Evolutionary conservation across 1,140 invertebrate genomes (phyloP).

Genomic region (Drosophila ogumai): DNA sequence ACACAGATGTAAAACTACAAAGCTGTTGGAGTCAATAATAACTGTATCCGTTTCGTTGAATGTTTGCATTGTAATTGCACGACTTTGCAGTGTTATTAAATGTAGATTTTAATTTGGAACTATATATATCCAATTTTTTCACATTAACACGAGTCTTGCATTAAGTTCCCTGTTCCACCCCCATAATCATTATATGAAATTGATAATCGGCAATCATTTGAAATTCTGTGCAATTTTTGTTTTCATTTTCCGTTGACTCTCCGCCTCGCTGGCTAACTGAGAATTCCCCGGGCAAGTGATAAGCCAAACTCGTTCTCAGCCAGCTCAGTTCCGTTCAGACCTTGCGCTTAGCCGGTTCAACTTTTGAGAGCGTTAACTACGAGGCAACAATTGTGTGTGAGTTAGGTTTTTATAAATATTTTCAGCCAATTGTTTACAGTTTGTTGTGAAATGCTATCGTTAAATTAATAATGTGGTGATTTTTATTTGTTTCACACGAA

Average conservation of each 20-base stretch:
- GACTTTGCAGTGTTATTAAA: slow-evolving; percentile 18
- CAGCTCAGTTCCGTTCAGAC: slow-evolving; percentile 45
- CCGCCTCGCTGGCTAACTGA: background rate
- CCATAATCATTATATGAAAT: slow-evolving; percentile 15
- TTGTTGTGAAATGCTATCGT: slow-evolving; percentile 5
- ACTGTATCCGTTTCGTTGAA: background rate
- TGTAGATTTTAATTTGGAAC: slow-evolving; percentile 21
- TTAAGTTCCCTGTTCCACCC: slow-evolving; percentile 5
- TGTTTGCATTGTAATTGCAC: background rate
- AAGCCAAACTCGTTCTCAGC: slow-evolving; percentile 28
- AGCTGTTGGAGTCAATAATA: background rate
- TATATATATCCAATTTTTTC: background rate
- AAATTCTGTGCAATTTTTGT: slow-evolving; percentile 20
- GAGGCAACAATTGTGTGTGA: background rate
- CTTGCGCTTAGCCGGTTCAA: slow-evolving; percentile 45
- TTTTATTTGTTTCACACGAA: slow-evolving; percentile 7
- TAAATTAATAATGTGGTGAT: background rate
- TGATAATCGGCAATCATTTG: slow-evolving; percentile 46
- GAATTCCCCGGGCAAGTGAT: slow-evolving; percentile 23
- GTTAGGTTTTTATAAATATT: background rate
- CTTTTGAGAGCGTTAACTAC: slow-evolving; percentile 11
- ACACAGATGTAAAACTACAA: background rate
- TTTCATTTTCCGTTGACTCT: background rate
- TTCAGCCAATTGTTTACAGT: slow-evolving; percentile 5
- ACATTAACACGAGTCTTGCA: slow-evolving; percentile 13